These are phyloP conservation scores for Actinia tenebrosa DNA, from an alignment of 64 coral and sea anemone species.

Conservation along the genomic window DNA sequence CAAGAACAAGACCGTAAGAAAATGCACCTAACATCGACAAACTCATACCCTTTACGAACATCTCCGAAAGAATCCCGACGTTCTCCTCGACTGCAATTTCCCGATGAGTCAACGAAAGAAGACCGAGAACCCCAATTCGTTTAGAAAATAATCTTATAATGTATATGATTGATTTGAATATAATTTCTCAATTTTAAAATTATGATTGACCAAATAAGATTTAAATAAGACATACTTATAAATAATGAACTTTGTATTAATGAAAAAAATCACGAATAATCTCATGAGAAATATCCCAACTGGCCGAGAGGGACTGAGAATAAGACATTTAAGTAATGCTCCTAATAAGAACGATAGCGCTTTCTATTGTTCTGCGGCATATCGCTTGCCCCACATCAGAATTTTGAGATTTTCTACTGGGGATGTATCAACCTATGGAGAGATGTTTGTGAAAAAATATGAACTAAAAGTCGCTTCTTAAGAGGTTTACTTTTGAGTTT, in stretches of 20 bases:
- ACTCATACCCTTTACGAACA: neutral
- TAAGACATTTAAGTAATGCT: too few species aligned
- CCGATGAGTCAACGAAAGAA: constrained; percentile 31
- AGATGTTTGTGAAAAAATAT: too few species aligned
- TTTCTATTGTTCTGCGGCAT: too few species aligned
- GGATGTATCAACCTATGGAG: too few species aligned
- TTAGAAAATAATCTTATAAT: neutral
- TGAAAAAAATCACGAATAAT: neutral
- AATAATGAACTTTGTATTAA: neutral
- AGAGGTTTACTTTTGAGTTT: too few species aligned
- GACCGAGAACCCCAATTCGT: constrained; percentile 61
- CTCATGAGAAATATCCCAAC: too few species aligned
- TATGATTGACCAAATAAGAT: neutral
- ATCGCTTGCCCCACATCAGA: too few species aligned
- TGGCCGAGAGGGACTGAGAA: too few species aligned
- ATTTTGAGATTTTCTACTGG: too few species aligned
- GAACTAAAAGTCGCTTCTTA: too few species aligned
- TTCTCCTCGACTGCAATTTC: constrained; percentile 40
- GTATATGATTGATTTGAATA: neutral
- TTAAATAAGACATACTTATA: neutral
- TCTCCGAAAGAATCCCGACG: constrained; percentile 28
- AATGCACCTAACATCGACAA: neutral
- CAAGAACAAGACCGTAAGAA: constrained; percentile 30
- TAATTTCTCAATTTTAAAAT: constrained; percentile 2
- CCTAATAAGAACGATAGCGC: too few species aligned